A percentile compares a stretch with the other conserved stretches of the same genome.
Evolutionary conservation across 2,888 invertebrate species (phyloP).

Genomic region (Merodon equestris): DNA sequence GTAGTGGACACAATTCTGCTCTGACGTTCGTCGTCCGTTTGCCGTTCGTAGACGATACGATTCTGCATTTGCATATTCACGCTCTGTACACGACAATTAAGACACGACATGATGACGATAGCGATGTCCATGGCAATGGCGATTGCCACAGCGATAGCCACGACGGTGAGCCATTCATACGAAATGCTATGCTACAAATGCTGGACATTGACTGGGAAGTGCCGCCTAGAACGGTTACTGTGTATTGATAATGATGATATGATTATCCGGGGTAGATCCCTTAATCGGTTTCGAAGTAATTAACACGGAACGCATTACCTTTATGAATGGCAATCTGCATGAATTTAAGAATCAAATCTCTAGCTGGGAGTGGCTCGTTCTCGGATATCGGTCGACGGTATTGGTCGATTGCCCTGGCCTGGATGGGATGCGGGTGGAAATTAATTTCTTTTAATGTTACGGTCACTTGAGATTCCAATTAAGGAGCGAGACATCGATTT

Average conservation of each 20-base stretch:
- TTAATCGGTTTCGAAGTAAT: constrained; percentile 67
- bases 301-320: constrained; percentile 61
- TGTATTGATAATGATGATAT: constrained; percentile 66
- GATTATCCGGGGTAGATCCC: constrained; percentile 68
- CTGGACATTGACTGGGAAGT: constrained; percentile 13
- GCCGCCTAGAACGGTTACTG: constrained; percentile 40
- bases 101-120: constrained; percentile 30
- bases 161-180: neutral
- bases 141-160: neutral
- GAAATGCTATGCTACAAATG: too few relatives aligned
- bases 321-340: constrained; percentile 63
- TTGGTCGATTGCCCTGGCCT: neutral
- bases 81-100: constrained; percentile 46
- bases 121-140: neutral
- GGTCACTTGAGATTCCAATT: constrained; percentile 57
- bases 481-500: constrained; percentile 7
- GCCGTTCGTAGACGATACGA: constrained; percentile 59
- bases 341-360: constrained; percentile 64
- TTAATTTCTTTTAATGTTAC: constrained; percentile 50
- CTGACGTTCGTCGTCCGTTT: constrained; percentile 38
- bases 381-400: too few relatives aligned
- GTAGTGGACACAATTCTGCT: constrained; percentile 65
- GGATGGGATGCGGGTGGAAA: constrained; percentile 9
- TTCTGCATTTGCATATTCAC: constrained; percentile 60
- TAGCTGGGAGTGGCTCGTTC: constrained; percentile 9